phyloP scores from a whole-genome alignment of 1,140 invertebrate genomes.

The Bombus consobrinus region DNA sequence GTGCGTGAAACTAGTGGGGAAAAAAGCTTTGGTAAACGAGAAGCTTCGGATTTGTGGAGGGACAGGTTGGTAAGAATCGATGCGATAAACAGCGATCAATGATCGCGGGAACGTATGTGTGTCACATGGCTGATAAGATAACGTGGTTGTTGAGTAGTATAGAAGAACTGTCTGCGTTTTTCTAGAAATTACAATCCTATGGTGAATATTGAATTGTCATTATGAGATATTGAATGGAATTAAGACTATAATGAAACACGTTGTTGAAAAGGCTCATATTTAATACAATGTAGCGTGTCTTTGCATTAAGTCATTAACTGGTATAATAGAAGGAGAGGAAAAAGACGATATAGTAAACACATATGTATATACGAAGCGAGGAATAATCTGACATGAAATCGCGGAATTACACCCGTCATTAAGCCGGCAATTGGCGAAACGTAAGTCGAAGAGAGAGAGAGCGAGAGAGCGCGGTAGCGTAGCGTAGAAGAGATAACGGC shows the following conservation, averaged over 20 bases:
- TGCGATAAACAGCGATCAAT: constrained; percentile 39
- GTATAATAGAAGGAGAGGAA: neutral
- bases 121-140: constrained; percentile 36
- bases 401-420: constrained; percentile 44
- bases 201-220: no score
- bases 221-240: neutral
- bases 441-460: constrained; percentile 48
- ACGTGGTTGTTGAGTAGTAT: neutral
- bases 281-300: neutral
- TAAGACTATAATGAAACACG: neutral
- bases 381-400: constrained; percentile 32
- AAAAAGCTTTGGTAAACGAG: neutral
- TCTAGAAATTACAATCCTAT: neutral
- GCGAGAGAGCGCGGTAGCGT: constrained; percentile 16
- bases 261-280: neutral
- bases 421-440: constrained; percentile 30
- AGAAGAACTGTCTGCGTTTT: neutral
- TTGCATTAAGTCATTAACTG: neutral
- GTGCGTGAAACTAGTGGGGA: neutral
- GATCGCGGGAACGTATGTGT: constrained; percentile 28
- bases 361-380: neutral
- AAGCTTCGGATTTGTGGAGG: neutral
- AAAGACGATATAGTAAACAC: neutral
- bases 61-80: constrained; percentile 17
- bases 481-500: constrained; percentile 52